Conservation (phyloP, 2,888 invertebrate genomes). For the Homarus gammarus region DNA sequence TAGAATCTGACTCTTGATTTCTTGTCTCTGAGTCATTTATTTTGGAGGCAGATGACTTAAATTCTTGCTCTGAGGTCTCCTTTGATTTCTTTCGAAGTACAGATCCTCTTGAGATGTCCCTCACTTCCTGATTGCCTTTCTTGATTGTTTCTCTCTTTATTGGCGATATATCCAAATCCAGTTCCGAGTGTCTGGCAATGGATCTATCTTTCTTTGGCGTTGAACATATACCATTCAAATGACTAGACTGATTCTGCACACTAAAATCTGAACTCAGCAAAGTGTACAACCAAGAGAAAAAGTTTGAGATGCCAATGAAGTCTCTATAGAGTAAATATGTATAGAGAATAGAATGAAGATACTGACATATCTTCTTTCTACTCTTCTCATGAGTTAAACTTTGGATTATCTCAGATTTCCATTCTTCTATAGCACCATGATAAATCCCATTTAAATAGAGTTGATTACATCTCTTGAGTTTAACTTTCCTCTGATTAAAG, state of each 20-base stretch:
- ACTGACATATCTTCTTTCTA: conserved; percentile 1
- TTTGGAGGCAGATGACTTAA: neutral
- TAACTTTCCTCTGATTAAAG: conserved; percentile 2
- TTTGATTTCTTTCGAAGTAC: neutral
- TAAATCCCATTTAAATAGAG: conserved; percentile 40
- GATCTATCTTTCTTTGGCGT: neutral
- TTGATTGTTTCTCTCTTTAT: neutral
- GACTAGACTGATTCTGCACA: conserved; percentile 19
- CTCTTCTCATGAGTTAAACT: neutral
- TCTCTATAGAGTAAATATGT: conserved; percentile 33
- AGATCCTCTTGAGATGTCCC: conserved; percentile 1
- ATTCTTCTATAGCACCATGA: conserved; percentile 36
- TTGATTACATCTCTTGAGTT: neutral
- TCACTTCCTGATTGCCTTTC: neutral
- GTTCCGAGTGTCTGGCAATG: neutral
- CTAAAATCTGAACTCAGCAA: conserved; percentile 17
- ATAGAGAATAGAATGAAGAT: conserved; percentile 63
- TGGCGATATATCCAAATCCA: conserved; percentile 7
- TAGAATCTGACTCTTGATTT: neutral
- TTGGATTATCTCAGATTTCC: conserved; percentile 41
- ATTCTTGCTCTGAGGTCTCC: neutral
- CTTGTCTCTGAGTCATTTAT: neutral
- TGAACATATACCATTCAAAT: neutral
- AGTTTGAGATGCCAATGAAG: conserved; percentile 27
- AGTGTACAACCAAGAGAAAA: conserved; percentile 42